These are phyloP conservation scores for Allobates femoralis DNA, from an alignment of 2,797 vertebrate genomes.

Conservation along the genomic window DNA sequence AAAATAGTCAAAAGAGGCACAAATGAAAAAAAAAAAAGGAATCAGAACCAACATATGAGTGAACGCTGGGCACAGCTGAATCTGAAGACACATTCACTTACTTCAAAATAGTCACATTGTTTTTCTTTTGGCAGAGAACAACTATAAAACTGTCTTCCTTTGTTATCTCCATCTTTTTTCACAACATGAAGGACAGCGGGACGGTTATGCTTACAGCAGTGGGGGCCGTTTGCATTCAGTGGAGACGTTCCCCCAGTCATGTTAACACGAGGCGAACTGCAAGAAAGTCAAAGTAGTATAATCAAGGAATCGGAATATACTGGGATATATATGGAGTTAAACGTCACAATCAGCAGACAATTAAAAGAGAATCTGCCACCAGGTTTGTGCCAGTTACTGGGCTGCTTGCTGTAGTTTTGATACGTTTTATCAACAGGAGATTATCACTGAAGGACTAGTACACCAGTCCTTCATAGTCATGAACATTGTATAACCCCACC, in stretches of 20 bases:
- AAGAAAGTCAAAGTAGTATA: conserved; percentile 67
- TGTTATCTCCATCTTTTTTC: conserved; percentile 89
- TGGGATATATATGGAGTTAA: too few species aligned
- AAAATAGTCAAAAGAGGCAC: too few species aligned
- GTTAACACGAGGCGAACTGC: conserved; percentile 71
- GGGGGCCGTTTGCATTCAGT: conserved; percentile 69
- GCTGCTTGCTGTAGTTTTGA: too few species aligned
- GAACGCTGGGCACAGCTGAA: not conserved
- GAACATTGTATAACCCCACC: too few species aligned
- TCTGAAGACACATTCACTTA: conserved; percentile 68
- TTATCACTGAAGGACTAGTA: too few species aligned
- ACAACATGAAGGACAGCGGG: conserved; percentile 83
- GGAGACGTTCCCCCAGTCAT: conserved; percentile 29
- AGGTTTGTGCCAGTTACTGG: too few species aligned
- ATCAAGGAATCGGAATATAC: not conserved
- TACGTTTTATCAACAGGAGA: too few species aligned
- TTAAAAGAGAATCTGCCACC: too few species aligned
- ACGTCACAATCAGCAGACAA: not conserved
- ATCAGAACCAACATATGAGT: not conserved
- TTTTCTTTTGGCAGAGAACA: conserved; percentile 84
- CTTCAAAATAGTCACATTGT: conserved; percentile 89
- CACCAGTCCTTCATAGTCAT: too few species aligned
- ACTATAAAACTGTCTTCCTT: conserved; percentile 87
- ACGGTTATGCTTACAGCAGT: conserved; percentile 79
- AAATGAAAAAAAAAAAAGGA: too few species aligned